Evolutionary conservation across 2,797 vertebrate species (phyloP), one percentile per base, ranked within the genome.

Genomic region (Acanthis flammea): DNA sequence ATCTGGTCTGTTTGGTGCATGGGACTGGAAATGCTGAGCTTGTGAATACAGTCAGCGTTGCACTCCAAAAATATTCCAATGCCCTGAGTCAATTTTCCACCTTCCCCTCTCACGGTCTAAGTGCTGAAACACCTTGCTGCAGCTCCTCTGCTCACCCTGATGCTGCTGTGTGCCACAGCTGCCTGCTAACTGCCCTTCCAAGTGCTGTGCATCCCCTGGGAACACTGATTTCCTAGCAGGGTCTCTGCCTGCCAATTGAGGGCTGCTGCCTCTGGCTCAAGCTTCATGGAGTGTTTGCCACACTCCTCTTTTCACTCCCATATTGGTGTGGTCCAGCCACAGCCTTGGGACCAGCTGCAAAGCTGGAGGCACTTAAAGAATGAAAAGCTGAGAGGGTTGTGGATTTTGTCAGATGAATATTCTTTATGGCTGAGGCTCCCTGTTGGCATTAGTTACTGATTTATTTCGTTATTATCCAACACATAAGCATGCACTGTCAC

Each of bases 191-290:
- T 45, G 41, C 37, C 79, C 30, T 15, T 60, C 62, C 45, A 57
- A 5, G 11, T 35, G 12, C 58, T 68, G 2, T 9, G 45, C 18
- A 18, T 79, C 19, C 51, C 23, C 9, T 28, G 39, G 63, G 51
- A 88, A 6, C 19, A 13, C 47, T 18, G 50, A 12, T 79, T 85
- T 85, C 61, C 63, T 12, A 6, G 39, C 10, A 11, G 67, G 12
- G 9, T 35, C 18, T 6, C 47, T 75, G 80, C 17, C 28, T 78
- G 50, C 41, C 6, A 6, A 1, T 21, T 0, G 0, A 35, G 30
- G 37, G 42, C 33, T 51, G 41, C 37, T 77, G 65, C 48, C n/a
- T 77, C 22, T 31, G 42, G 39, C n/a, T 91, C 45, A n/a, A 2
- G 35, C 41, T 74, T 47, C 16, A 7, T 9, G 24, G n/a, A 22